Conservation (phyloP, 1,140 invertebrate genomes). For the Nebria ingens region DNA sequence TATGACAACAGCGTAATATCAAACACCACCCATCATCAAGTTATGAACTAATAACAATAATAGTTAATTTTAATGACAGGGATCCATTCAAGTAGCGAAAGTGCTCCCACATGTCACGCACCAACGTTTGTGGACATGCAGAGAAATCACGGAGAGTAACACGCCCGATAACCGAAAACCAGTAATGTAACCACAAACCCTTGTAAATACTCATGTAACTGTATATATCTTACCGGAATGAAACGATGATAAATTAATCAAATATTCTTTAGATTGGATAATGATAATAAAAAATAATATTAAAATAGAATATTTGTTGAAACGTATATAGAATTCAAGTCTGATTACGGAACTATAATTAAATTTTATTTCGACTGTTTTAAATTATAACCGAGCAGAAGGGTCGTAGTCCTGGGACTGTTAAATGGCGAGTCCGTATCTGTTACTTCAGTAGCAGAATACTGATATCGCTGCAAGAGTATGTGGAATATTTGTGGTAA, state of each 20-base stretch:
- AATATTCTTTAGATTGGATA: neutral
- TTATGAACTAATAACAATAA: constrained; percentile 1
- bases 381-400: too few relatives aligned
- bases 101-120: constrained; percentile 28
- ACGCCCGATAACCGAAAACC: neutral
- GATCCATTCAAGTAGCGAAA: constrained; percentile 35
- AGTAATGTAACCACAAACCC: neutral
- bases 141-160: constrained; percentile 23
- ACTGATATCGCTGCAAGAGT: neutral
- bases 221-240: too few relatives aligned
- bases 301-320: too few relatives aligned
- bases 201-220: neutral
- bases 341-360: too few relatives aligned
- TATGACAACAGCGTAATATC: too few relatives aligned
- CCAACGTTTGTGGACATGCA: constrained; percentile 28
- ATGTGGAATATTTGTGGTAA: neutral
- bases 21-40: too few relatives aligned
- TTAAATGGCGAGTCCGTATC: neutral
- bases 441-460: neutral
- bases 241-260: too few relatives aligned
- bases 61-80: constrained; percentile 24
- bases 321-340: too few relatives aligned
- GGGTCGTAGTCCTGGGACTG: neutral
- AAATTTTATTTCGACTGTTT: too few relatives aligned
- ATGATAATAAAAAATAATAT: neutral